Evolutionary conservation across 2,888 invertebrate species (phyloP), one percentile per base, ranked within the genome.

Genomic region (Conops quadrifasciatus): DNA sequence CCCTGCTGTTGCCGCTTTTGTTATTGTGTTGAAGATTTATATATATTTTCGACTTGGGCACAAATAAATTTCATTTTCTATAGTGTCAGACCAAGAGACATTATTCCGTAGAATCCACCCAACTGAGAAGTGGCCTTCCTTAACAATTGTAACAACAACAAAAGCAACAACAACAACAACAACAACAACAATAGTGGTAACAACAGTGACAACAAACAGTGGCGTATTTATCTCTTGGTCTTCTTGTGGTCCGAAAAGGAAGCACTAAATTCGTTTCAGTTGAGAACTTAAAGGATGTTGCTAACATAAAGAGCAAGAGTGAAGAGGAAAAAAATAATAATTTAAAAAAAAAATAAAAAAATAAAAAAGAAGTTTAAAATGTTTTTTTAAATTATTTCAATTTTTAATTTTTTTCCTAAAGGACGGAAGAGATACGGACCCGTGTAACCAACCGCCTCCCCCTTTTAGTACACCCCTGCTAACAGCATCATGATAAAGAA

Each of bases 21-120:
- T n/a, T n/a, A n/a, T n/a, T n/a, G n/a, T n/a, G n/a, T n/a, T n/a
- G n/a, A n/a, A n/a, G n/a, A n/a, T n/a, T n/a, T n/a, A n/a, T n/a
- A n/a, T n/a, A n/a, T n/a, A n/a, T n/a, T n/a, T n/a, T n/a, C n/a
- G n/a, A n/a, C 24, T 36, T 45, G 19, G 43, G 13, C 11, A 43
- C 62, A 62, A 62, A 62, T 62, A 62, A 45, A 62, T 62, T 36
- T 36, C 21, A 3, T 53, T 53, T 53, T 21, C 21, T 53, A 13
- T 21, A 11, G 19, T n/a, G 21, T 19, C 53, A 15, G 24, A 21
- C 49, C 15, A 21, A 53, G 24, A 21, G 53, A 16, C 49, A 49
- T 49, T 13, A 15, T n/a, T 15, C 49, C 15, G 15, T 19, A 49
- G 13, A n/a, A n/a, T n/a, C n/a, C n/a, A n/a, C n/a, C n/a, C n/a